Evolutionary conservation across 2,797 vertebrate genomes (phyloP), one percentile per base, ranked within the genome.

Genomic region (Gambusia yucatana): DNA sequence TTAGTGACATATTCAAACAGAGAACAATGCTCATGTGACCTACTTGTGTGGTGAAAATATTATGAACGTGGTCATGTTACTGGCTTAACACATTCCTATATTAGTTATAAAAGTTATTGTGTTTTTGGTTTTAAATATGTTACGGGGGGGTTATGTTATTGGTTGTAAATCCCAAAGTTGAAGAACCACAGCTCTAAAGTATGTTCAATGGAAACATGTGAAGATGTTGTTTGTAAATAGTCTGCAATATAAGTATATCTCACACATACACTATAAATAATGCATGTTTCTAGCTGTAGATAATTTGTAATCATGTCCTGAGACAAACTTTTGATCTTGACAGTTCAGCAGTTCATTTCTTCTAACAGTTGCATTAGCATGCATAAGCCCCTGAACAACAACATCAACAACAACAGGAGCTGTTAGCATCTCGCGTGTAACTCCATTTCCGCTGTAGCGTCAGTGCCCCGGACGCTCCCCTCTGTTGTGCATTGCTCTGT

Each of bases 341-440:
- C 46, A 43, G 11, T 4, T 1, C 14, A 6, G 57, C 20, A 44
- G 17, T 59, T 28, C 10, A 33, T 9, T 4, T 52, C 59, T 55
- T 65, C 22, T 0, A 71, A 46, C 20, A 76, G 71, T 71, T 52
- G 28, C 48, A 77, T 16, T 36, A 67, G 81, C 78, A 72, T 43
- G 43, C 76, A 22, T 28, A 69, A 9, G 48, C 73, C 52, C 73
- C 72, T 71, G 33, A 30, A 81, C 33, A 67, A 81, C 65, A 43
- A 43, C 22, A 69, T n/a, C 80, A 84, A 86, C 84, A 88, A 87
- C 88, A 91, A 90, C 82, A 90, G 50, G 89, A 91, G 90, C 90
- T 93, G 91, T 93, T 86, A 88, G 86, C 86, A 84, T 93, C 84
- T 94, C 3, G 91, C 91, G 91, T 93, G 91, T 92, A 84, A 84